Conservation (phyloP, 2,888 invertebrate species). For the Callinectes sapidus region DNA sequence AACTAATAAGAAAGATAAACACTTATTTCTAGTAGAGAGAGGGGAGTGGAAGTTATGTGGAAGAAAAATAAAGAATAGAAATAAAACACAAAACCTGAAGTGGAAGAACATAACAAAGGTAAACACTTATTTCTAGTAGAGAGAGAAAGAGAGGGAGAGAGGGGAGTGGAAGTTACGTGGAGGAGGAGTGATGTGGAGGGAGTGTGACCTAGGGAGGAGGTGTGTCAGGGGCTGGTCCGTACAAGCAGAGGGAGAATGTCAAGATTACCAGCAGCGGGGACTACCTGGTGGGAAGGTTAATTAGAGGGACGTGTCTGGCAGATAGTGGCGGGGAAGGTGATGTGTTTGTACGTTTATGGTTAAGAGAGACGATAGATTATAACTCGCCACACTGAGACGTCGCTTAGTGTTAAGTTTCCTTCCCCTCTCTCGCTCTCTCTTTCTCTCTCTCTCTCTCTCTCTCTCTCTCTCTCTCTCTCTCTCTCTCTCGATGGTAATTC, state of each 20-base stretch:
- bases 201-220: not conserved
- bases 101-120: not conserved
- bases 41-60: too few species aligned
- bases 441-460: not conserved
- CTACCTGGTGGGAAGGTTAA: constrained; percentile 48
- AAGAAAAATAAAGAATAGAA: too few species aligned
- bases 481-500: not conserved
- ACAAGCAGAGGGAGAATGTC: constrained; percentile 18
- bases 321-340: constrained; percentile 18
- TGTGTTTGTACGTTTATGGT: not conserved
- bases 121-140: not conserved
- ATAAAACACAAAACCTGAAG: too few species aligned
- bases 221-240: not conserved
- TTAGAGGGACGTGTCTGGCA: constrained; percentile 23
- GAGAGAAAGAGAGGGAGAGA: too few species aligned
- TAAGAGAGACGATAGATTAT: constrained; percentile 16
- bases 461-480: constrained; percentile 11
- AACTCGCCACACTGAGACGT: not conserved
- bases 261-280: constrained; percentile 12
- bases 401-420: not conserved
- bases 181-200: not conserved
- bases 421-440: not conserved
- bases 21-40: not conserved
- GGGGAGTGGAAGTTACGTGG: not conserved
- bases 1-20: not conserved